Percentiles rank a stretch among this genome's conserved stretches.
These are phyloP conservation scores for Cheilosia vulpina DNA, from an alignment of 2,888 invertebrate species.

Conservation along the genomic window DNA sequence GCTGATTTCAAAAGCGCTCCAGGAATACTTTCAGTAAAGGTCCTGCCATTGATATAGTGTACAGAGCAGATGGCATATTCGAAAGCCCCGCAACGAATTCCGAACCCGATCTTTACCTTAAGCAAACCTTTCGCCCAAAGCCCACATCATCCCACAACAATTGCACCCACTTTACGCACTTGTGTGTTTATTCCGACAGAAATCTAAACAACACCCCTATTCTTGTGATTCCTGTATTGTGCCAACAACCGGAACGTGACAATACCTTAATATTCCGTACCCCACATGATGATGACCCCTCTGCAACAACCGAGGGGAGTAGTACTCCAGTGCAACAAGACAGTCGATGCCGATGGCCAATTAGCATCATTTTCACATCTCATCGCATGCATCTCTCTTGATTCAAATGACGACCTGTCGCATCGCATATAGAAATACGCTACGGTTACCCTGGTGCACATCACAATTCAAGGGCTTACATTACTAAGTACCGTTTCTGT, in stretches of 20 bases:
- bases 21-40: slow-evolving; percentile 45
- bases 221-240: slow-evolving; percentile 51
- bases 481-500: slow-evolving; percentile 73
- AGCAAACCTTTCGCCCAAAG: slow-evolving; percentile 39
- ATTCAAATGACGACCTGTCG: slow-evolving; percentile 30
- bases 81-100: slow-evolving; percentile 42
- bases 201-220: slow-evolving; percentile 46
- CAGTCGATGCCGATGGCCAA: slow-evolving; percentile 46
- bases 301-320: not conserved
- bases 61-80: slow-evolving; percentile 17
- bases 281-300: slow-evolving; percentile 37
- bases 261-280: slow-evolving; percentile 62
- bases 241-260: slow-evolving; percentile 71
- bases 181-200: slow-evolving; percentile 23
- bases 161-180: slow-evolving; percentile 53
- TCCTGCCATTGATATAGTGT: slow-evolving; percentile 2
- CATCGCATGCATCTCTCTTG: slow-evolving; percentile 23
- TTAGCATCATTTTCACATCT: slow-evolving; percentile 56
- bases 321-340: slow-evolving; percentile 54
- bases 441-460: slow-evolving; percentile 10
- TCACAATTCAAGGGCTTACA: slow-evolving; percentile 68
- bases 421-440: slow-evolving; percentile 2
- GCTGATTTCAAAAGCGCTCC: not conserved
- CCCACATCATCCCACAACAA: slow-evolving; percentile 21
- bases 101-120: slow-evolving; percentile 54